Conservation (phyloP, 2,113 vertebrate genomes). For the Pseudolaguvia tuberculata region DNA sequence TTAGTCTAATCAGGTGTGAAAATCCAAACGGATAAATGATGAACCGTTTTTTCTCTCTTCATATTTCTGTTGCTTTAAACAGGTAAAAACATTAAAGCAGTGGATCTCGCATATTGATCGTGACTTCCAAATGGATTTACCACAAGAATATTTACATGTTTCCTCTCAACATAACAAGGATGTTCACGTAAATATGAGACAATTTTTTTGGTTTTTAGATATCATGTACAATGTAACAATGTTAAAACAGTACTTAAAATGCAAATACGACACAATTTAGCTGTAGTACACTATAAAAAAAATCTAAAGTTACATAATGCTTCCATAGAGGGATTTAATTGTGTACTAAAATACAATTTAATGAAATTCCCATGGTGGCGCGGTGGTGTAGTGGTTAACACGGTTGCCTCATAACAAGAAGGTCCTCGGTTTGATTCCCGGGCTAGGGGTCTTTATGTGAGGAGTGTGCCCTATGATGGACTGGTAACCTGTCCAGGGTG, state of each 20-base stretch:
- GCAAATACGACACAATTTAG: too few relatives aligned
- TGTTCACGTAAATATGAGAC: neutral
- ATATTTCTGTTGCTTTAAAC: neutral
- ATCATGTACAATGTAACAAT: neutral
- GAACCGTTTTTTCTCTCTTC: neutral
- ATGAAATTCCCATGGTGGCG: too few relatives aligned
- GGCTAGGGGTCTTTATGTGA: too few relatives aligned
- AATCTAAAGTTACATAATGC: too few relatives aligned
- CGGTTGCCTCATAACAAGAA: too few relatives aligned
- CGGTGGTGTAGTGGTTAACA: too few relatives aligned
- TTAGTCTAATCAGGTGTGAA: slow-evolving; percentile 1
- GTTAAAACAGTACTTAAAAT: neutral
- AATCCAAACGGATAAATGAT: neutral
- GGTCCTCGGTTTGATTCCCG: too few relatives aligned
- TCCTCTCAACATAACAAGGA: neutral
- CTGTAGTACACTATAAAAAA: neutral
- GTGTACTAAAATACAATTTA: too few relatives aligned
- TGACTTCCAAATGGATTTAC: neutral
- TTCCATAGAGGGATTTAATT: too few relatives aligned
- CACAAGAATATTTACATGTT: neutral
- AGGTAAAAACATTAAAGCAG: neutral
- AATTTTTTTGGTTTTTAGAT: neutral
- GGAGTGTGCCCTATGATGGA: too few relatives aligned
- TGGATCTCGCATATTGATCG: too few relatives aligned
- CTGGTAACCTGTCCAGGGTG: too few relatives aligned